Evolutionary conservation across 2,113 vertebrate species (phyloP).

Genomic region (Micronisus gabar): DNA sequence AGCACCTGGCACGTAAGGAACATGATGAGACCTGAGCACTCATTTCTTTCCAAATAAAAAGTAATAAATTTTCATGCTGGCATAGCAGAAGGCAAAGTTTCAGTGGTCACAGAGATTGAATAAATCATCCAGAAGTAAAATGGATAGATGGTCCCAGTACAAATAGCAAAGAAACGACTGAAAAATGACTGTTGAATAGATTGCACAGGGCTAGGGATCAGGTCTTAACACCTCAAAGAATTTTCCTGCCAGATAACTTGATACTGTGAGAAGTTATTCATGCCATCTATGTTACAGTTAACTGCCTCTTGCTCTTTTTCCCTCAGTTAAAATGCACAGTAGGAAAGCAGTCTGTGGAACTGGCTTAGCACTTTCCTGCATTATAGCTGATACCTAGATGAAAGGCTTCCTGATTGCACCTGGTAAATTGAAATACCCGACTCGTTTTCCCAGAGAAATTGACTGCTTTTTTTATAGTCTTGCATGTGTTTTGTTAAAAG

Average conservation of each 20-base stretch:
- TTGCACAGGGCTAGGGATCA: not conserved
- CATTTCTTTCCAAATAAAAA: not conserved
- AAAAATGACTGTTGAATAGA: not conserved
- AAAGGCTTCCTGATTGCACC: slow-evolving; percentile 48
- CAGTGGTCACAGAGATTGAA: not conserved
- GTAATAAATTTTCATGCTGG: not conserved
- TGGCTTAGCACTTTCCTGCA: slow-evolving; percentile 13
- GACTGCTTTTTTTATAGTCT: not conserved
- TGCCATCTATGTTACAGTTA: not conserved
- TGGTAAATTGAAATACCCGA: not conserved
- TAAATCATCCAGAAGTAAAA: not conserved
- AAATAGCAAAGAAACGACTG: not conserved
- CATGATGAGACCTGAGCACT: not conserved
- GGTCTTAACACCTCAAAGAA: not conserved
- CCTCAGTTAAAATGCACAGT: slow-evolving; percentile 11
- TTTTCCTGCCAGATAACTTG: not conserved
- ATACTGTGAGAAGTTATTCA: not conserved
- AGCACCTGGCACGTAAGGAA: not conserved
- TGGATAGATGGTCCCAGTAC: not conserved
- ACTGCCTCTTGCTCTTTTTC: not conserved
- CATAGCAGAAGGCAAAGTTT: slow-evolving; percentile 14
- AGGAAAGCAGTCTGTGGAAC: slow-evolving; percentile 11
- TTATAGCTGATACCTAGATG: slow-evolving; percentile 41
- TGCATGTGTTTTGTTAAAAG: slow-evolving; percentile 20
- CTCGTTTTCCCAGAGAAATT: not conserved